Conservation (phyloP, 2,113 vertebrate species). For the Pristiophorus japonicus region DNA sequence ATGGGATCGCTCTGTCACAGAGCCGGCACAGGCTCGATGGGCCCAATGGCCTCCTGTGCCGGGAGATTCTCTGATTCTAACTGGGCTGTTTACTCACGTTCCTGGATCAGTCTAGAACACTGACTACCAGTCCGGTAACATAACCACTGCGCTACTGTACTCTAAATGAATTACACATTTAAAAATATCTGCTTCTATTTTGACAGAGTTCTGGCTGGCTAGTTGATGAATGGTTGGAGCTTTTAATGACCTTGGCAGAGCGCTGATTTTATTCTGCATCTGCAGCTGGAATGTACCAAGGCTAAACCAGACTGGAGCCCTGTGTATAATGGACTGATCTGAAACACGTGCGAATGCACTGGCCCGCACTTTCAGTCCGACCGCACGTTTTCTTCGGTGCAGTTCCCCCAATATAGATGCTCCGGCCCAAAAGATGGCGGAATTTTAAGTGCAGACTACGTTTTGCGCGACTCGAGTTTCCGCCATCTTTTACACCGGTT, state of each 20-base stretch:
- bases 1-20: neutral
- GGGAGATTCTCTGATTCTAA: neutral
- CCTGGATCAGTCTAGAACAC: neutral
- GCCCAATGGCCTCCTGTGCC: neutral
- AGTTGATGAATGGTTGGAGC: neutral
- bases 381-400: neutral
- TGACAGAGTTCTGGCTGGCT: neutral
- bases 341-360: neutral
- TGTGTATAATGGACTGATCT: too few relatives aligned
- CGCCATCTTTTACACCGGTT: too few relatives aligned
- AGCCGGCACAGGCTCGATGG: neutral
- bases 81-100: neutral
- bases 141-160: neutral
- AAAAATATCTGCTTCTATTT: constrained; percentile 10
- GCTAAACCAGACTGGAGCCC: neutral
- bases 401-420: too few relatives aligned
- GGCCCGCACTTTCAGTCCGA: neutral
- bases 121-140: neutral
- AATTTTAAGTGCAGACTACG: too few relatives aligned
- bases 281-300: neutral
- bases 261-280: neutral
- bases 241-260: neutral
- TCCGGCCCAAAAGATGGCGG: too few relatives aligned
- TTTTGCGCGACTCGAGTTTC: too few relatives aligned
- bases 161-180: neutral